A percentile compares a stretch with the other conserved stretches of the same genome.
Conservation (phyloP, 2,113 vertebrate species). For the Pipa parva region DNA sequence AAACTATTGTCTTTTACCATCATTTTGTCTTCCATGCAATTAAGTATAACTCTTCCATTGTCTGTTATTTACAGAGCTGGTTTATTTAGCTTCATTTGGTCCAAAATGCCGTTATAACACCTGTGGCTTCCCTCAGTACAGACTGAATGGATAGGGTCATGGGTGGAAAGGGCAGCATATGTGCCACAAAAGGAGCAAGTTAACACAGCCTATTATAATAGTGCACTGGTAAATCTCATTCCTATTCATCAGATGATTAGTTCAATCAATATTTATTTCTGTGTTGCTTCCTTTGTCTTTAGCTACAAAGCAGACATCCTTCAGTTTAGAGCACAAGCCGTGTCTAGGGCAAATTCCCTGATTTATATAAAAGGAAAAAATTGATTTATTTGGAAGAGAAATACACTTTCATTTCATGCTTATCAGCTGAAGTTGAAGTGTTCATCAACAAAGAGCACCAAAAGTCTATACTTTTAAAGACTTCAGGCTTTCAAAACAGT, state of each 20-base stretch:
- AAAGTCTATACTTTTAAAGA: constrained; percentile 10
- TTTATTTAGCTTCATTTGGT: constrained; percentile 51
- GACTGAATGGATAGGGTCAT: constrained; percentile 49
- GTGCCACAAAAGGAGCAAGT: constrained; percentile 55
- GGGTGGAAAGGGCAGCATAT: constrained; percentile 62
- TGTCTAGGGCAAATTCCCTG: constrained; percentile 54
- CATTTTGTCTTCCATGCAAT: constrained; percentile 39
- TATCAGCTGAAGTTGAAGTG: constrained; percentile 26
- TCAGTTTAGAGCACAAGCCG: constrained; percentile 51
- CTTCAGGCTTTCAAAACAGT: not conserved
- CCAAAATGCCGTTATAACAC: constrained; percentile 60
- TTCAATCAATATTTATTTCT: constrained; percentile 70
- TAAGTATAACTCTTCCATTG: constrained; percentile 28
- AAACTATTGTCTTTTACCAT: constrained; percentile 32
- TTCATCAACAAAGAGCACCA: constrained; percentile 24
- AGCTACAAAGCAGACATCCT: constrained; percentile 57
- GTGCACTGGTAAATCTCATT: constrained; percentile 63
- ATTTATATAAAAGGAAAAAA: constrained; percentile 52
- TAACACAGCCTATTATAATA: constrained; percentile 60
- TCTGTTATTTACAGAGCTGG: constrained; percentile 48
- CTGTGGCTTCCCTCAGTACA: constrained; percentile 63
- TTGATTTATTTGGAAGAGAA: constrained; percentile 48
- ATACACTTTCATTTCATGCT: constrained; percentile 46
- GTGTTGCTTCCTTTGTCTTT: constrained; percentile 59
- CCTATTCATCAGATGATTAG: constrained; percentile 64